Conservation (phyloP, 2,888 invertebrate species). For the Cenopis cana region DNA sequence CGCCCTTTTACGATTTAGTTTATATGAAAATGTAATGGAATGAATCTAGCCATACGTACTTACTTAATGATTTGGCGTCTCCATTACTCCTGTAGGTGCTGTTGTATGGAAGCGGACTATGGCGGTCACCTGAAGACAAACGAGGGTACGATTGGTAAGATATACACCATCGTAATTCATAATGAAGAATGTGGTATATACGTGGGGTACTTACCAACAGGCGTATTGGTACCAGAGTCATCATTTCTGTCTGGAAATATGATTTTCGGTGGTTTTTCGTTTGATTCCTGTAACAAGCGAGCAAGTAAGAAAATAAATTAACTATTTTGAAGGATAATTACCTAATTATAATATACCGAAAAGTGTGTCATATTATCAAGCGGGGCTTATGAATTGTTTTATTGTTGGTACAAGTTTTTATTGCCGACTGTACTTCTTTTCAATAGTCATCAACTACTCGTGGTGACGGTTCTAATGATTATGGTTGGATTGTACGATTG, state of each 20-base stretch:
- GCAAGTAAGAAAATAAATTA: background rate
- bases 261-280: constrained; percentile 58
- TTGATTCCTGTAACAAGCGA: constrained; percentile 62
- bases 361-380: too few relatives aligned
- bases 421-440: too few relatives aligned
- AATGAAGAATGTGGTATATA: constrained; percentile 2
- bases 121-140: constrained; percentile 60
- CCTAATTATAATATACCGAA: too few relatives aligned
- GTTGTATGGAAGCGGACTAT: constrained; percentile 63
- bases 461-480: too few relatives aligned
- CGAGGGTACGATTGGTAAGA: constrained; percentile 7
- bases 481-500: too few relatives aligned
- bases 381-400: too few relatives aligned
- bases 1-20: too few relatives aligned
- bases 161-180: constrained; percentile 16
- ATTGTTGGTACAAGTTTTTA: too few relatives aligned
- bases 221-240: constrained; percentile 65
- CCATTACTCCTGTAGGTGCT: constrained; percentile 66
- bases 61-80: constrained; percentile 75
- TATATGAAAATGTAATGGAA: too few relatives aligned
- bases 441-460: too few relatives aligned
- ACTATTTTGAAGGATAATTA: too few relatives aligned
- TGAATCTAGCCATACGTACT: constrained; percentile 51
- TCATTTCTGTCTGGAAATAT: constrained; percentile 57
- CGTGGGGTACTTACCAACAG: constrained; percentile 58